Percentiles rank a stretch among this genome's conserved stretches.
These are phyloP conservation scores for Limenitis arthemis DNA, from an alignment of 2,888 invertebrate genomes.

Conservation along the genomic window DNA sequence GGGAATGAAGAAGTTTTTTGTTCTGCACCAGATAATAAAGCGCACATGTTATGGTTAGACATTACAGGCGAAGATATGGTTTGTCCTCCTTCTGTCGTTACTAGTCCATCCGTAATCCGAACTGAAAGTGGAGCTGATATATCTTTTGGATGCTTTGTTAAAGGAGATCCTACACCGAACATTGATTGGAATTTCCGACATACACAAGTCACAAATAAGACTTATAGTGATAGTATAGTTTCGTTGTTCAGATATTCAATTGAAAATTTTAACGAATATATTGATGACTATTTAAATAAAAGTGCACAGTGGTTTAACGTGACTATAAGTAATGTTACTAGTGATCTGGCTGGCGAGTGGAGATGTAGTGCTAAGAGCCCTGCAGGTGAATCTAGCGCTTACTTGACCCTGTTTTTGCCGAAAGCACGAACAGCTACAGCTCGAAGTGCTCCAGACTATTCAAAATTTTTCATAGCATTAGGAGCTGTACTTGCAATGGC, in stretches of 20 bases:
- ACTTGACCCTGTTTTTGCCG: slow-evolving; percentile 68
- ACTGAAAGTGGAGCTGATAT: slow-evolving; percentile 88
- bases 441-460: slow-evolving; percentile 79
- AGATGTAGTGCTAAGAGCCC: slow-evolving; percentile 84
- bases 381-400: slow-evolving; percentile 73
- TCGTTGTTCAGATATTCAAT: slow-evolving; percentile 42
- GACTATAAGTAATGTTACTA: slow-evolving; percentile 86
- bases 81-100: slow-evolving; percentile 80
- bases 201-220: slow-evolving; percentile 44
- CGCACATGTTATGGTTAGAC: slow-evolving; percentile 80
- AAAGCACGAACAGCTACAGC: slow-evolving; percentile 82
- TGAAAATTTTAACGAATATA: slow-evolving; percentile 49
- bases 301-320: slow-evolving; percentile 83
- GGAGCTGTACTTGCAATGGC: slow-evolving; percentile 79
- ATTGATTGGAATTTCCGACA: slow-evolving; percentile 87
- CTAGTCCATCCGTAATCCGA: slow-evolving; percentile 72
- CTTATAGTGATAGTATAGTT: slow-evolving; percentile 47
- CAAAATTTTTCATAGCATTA: slow-evolving; percentile 79
- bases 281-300: slow-evolving; percentile 55
- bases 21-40: slow-evolving; percentile 76
- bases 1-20: slow-evolving; percentile 82
- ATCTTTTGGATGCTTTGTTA: slow-evolving; percentile 83
- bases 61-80: slow-evolving; percentile 83
- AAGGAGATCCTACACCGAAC: slow-evolving; percentile 86
- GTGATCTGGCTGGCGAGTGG: slow-evolving; percentile 88